Evolutionary conservation across 2,797 vertebrate species (phyloP).

Genomic region (Phalloptychus januarius): DNA sequence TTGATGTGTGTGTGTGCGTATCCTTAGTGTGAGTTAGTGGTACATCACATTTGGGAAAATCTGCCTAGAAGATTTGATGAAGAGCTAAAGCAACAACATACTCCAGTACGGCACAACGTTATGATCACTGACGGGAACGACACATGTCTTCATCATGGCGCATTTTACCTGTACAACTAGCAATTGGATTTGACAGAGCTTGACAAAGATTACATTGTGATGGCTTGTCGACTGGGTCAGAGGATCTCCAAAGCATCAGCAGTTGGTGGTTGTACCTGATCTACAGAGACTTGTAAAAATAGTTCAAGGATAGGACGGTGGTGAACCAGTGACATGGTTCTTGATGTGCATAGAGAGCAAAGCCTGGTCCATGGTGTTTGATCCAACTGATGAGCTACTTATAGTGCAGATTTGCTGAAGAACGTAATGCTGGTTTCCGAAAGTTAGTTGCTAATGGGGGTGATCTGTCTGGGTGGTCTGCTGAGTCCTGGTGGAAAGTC

Average conservation of each 20-base stretch:
- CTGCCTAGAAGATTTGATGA: conserved; percentile 42
- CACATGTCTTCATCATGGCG: background rate
- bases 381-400: background rate
- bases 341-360: background rate
- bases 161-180: background rate
- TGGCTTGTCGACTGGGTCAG: background rate
- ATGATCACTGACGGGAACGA: background rate
- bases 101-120: background rate
- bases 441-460: background rate
- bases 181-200: background rate
- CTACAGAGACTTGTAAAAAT: background rate
- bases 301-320: background rate
- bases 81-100: conserved; percentile 31
- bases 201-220: background rate
- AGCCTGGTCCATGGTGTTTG: background rate
- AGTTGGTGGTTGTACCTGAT: background rate
- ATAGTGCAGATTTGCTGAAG: background rate
- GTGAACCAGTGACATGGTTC: background rate
- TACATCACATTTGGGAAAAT: conserved; percentile 36
- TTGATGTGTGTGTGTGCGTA: background rate
- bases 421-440: background rate
- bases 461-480: background rate
- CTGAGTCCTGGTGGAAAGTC: background rate
- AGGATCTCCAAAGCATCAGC: background rate
- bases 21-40: conserved; percentile 1